These are phyloP conservation scores for Panonychus citri DNA, from an alignment of 1,140 invertebrate genomes.

Conservation along the genomic window DNA sequence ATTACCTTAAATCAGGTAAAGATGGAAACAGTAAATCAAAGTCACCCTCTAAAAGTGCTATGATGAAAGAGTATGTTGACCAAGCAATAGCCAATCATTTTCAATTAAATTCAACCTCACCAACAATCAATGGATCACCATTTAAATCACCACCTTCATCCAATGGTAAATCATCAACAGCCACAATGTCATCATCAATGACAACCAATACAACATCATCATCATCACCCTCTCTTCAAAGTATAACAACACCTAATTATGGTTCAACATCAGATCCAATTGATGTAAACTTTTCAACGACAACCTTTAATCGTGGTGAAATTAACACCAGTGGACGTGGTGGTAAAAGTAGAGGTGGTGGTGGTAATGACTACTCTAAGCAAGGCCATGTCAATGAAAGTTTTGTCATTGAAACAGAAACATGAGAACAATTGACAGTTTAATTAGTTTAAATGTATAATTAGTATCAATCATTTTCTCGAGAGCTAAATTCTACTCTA, in stretches of 20 bases:
- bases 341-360: neutral
- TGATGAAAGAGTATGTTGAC: constrained; percentile 11
- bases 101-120: constrained; percentile 3
- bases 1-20: neutral
- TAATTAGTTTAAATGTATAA: neutral
- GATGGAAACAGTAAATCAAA: neutral
- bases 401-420: constrained; percentile 11
- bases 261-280: neutral
- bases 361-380: neutral
- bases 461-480: neutral
- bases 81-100: constrained; percentile 10
- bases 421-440: constrained; percentile 1
- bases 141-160: neutral
- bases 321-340: neutral
- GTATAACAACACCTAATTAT: neutral
- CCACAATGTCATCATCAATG: neutral
- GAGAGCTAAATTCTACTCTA: neutral
- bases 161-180: neutral
- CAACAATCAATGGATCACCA: neutral
- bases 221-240: neutral
- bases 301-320: neutral
- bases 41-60: neutral
- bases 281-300: neutral
- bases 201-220: neutral
- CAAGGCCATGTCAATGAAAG: constrained; percentile 8